Evolutionary conservation across 2,113 vertebrate species (phyloP), one percentile per base, ranked within the genome.

Genomic region (Perca schrenkii): DNA sequence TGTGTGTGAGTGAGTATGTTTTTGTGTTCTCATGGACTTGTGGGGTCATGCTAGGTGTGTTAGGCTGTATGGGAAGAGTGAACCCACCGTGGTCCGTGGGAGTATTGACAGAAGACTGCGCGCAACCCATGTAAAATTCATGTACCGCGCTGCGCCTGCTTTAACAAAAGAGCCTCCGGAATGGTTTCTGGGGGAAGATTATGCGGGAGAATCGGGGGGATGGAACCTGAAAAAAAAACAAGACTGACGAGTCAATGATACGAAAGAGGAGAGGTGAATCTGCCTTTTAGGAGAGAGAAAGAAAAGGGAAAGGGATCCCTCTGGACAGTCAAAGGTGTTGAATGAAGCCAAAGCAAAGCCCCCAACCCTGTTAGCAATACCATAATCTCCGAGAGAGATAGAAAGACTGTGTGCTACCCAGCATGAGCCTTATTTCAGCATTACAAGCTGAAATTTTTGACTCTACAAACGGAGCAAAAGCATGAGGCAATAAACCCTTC

Each of bases 51-150:
- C 82, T 73, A 75, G 65, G 61, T 46, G 43, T 76, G 77, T n/a
- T 52, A 14, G 63, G 10, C 50, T 47, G 63, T 75, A 25, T 53
- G 61, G 76, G 71, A 71, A 54, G 65, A 70, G 34, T 65, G 58
- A 67, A 84, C 76, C 50, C 6, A 17, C 72, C 19, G 21, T 61
- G 85, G 84, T 86, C 84, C 80, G 78, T 61, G 57, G 76, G 72
- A 67, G 78, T 85, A 85, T 86, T 88, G 74, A 88, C 66, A 72
- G 65, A 84, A 71, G 80, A 67, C 84, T 75, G 63, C 78, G 79
- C 79, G 72, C 76, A 80, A 74, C 70, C 77, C 54, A 88, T 91
- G 87, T 91, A 88, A 91, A 89, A 93, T 92, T 87, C 80, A 93
- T 91, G 69, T 75, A 52, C 74, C 69, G 63, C 46, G 64, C 79